Percentiles rank a stretch among this genome's conserved stretches.
phyloP scores from a whole-genome alignment of 2,797 vertebrate genomes.

The Thripadectes ignobilis region DNA sequence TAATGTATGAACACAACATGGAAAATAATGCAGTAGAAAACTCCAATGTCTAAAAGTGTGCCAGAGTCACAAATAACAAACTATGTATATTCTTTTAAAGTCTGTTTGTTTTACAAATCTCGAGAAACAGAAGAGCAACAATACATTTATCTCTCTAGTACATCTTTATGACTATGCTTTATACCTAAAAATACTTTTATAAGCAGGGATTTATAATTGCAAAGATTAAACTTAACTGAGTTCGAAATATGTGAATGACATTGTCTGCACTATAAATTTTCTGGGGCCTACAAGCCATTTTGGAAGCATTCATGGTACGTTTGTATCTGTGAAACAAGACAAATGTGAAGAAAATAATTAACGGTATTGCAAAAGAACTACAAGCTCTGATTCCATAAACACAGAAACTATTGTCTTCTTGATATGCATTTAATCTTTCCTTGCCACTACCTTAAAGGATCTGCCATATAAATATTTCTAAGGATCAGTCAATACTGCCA shows the following conservation, averaged over 20 bases:
- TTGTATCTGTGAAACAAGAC: not conserved
- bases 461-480: slow-evolving; percentile 76
- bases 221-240: not conserved
- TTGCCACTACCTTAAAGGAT: slow-evolving; percentile 50
- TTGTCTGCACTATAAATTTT: not conserved
- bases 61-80: not conserved
- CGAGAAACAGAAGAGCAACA: not conserved
- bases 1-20: not conserved
- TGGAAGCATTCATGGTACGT: not conserved
- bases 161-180: not conserved
- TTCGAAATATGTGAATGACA: not conserved
- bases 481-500: slow-evolving; percentile 73
- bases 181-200: not conserved
- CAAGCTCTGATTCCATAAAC: not conserved
- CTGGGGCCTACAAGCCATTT: not conserved
- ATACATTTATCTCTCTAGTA: not conserved
- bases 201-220: not conserved
- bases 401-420: not conserved
- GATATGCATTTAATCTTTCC: slow-evolving; percentile 48
- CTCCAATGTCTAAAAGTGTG: not conserved
- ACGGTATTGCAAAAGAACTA: slow-evolving; percentile 13
- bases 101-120: not conserved
- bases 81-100: not conserved
- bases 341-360: slow-evolving; percentile 31
- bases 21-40: not conserved